These are phyloP conservation scores for Rhopilema esculentum DNA, from an alignment of 30 jellyfish, hydroid and myxozoan species.

Conservation along the genomic window DNA sequence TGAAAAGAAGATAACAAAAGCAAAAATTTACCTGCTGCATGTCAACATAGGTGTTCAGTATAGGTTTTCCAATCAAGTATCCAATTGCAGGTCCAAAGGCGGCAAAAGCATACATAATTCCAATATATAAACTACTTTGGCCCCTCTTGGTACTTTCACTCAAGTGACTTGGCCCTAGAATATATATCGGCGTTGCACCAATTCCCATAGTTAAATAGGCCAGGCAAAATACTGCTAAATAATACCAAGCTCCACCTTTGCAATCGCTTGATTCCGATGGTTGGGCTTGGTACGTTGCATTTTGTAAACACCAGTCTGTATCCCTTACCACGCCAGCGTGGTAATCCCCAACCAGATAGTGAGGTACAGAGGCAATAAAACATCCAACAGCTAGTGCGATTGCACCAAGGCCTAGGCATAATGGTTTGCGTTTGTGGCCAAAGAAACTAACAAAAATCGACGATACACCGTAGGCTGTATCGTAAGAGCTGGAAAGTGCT, in stretches of 20 bases:
- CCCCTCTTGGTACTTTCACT: slow-evolving; percentile 91
- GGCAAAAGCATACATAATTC: slow-evolving; percentile 86
- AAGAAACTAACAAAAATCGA: slow-evolving; percentile 81
- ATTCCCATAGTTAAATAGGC: slow-evolving; percentile 88
- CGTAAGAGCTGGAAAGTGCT: slow-evolving; percentile 76
- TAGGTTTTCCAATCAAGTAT: slow-evolving; percentile 85
- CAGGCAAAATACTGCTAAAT: slow-evolving; percentile 65
- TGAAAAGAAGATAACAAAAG: neutral
- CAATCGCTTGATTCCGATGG: slow-evolving; percentile 23
- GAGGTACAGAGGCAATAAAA: slow-evolving; percentile 78
- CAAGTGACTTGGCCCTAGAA: slow-evolving; percentile 91
- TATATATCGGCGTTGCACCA: slow-evolving; percentile 96
- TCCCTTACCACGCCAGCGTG: slow-evolving; percentile 79
- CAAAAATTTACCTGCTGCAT: slow-evolving; percentile 70
- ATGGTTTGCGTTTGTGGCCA: slow-evolving; percentile 86
- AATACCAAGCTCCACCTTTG: slow-evolving; percentile 88
- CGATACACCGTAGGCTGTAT: slow-evolving; percentile 89
- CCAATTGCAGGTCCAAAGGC: slow-evolving; percentile 99
- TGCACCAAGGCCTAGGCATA: slow-evolving; percentile 82
- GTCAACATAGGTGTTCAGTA: slow-evolving; percentile 87
- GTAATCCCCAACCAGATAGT: slow-evolving; percentile 76
- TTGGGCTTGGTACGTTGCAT: slow-evolving; percentile 1
- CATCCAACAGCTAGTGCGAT: slow-evolving; percentile 83
- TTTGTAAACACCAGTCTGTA: slow-evolving; percentile 72
- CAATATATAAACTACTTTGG: slow-evolving; percentile 82